These are phyloP conservation scores for Andrena bucephala DNA, from an alignment of 2,888 invertebrate species.

Conservation along the genomic window DNA sequence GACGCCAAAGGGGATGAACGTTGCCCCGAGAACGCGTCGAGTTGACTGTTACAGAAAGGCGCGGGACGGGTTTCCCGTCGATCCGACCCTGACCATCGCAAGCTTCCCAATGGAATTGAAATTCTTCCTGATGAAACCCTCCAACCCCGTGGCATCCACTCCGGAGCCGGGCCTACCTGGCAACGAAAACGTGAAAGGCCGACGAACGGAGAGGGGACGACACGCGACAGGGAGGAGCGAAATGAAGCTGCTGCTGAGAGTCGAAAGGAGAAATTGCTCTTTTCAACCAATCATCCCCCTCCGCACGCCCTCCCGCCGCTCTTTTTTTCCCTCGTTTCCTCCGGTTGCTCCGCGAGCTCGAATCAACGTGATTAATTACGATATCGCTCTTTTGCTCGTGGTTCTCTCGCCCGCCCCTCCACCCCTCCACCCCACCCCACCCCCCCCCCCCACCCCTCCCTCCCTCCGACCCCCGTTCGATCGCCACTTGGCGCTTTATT, in stretches of 20 bases:
- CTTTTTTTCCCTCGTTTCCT: conserved; percentile 11
- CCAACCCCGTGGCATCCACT: not conserved
- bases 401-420: not conserved
- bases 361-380: conserved; percentile 68
- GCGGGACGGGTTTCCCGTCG: no score
- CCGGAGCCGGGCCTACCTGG: conserved; percentile 44
- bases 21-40: not conserved
- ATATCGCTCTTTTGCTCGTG: conserved; percentile 56
- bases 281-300: conserved; percentile 27
- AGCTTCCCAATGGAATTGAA: conserved; percentile 50
- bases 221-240: conserved; percentile 26
- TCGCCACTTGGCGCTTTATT: conserved; percentile 43
- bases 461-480: conserved; percentile 23
- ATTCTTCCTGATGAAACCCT: conserved; percentile 48
- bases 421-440: no score
- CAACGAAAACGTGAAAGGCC: conserved; percentile 24
- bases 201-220: conserved; percentile 11
- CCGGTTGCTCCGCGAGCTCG: conserved; percentile 19
- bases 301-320: not conserved
- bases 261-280: conserved; percentile 53
- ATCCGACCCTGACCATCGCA: not conserved
- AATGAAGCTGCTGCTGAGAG: conserved; percentile 33
- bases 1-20: not conserved
- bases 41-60: conserved; percentile 13
- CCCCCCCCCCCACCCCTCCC: no score